Base-by-base conservation (phyloP, 2,888 invertebrate species). In the Dastarcus helophoroides region DNA sequence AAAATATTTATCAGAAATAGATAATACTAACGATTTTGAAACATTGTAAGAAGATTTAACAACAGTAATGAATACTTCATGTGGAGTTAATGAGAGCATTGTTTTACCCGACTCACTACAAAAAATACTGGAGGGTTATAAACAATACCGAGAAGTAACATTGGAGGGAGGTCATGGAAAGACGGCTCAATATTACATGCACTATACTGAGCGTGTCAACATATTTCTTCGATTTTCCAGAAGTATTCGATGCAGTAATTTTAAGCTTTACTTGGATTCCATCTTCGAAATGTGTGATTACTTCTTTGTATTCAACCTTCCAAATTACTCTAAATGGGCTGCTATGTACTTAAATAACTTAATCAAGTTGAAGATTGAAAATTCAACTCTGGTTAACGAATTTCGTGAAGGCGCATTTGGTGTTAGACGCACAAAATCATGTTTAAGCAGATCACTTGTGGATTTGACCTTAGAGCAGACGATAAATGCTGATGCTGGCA, bases 241-340 rank as follows among this genome's bases (percentile, higher is more conserved):
- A 39, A 40, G 38, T 29, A 33, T 33, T 29, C 23, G 35, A 14
- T 38, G 36, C 23, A 43, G 46, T 39, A 37, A 48, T 37, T 48
- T 47, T 32, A 44, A 48, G 32, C 31, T 48, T 26, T 48, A 45
- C 29, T 10, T 46, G 15, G 31, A 43, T 23, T 32, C 38, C 4
- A 38, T 48, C 28, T 44, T 37, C 15, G 38, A 48, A 24, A 46
- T 48, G 19, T n/a, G 30, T 36, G 29, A 42, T 39, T 32, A 40
- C 13, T 47, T 48, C 31, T 45, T 46, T 37, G 36, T 37, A 11
- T 31, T 43, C 5, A 41, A 48, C 26, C 48, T 41, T 22, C 42
- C 37, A 2, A 43, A 43, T 39, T 46, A 46, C 38, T 33, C 45
- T 26, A 38, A 33, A 39, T 46, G 37, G 37, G 14, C 35, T 8